A percentile compares a stretch with the other conserved stretches of the same genome.
Conservation (phyloP, 2,113 vertebrate species). For the Cyphomyrus plagiostoma region DNA sequence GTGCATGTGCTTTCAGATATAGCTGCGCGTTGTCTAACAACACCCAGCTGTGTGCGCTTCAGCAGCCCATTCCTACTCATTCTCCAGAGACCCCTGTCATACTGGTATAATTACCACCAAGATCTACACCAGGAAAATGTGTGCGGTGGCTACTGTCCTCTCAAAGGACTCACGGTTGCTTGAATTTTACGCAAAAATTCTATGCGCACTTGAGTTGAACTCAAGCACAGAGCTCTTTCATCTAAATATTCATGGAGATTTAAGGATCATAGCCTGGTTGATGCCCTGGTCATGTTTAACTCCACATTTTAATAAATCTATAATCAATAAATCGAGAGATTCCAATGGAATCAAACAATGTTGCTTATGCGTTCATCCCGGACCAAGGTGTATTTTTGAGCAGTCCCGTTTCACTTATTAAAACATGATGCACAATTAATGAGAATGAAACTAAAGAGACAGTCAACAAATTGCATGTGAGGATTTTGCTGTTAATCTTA, state of each 20-base stretch:
- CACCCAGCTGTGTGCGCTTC: neutral
- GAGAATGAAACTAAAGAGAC: neutral
- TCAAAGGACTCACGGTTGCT: neutral
- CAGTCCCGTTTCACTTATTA: neutral
- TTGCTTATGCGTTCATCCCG: neutral
- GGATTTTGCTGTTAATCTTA: slow-evolving; percentile 25
- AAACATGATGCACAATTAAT: neutral
- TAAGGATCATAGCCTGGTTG: neutral
- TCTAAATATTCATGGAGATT: neutral
- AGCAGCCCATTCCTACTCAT: neutral
- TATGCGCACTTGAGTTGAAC: neutral
- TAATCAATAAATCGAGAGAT: neutral
- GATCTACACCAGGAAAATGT: neutral
- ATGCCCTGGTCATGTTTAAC: neutral
- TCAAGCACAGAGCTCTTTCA: neutral
- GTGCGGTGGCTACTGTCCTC: neutral
- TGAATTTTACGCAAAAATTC: neutral
- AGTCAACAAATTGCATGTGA: slow-evolving; percentile 6
- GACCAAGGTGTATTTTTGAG: neutral
- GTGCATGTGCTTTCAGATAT: neutral
- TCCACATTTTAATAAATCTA: neutral
- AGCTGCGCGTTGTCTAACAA: neutral
- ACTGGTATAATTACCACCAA: neutral
- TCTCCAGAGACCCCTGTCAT: neutral
- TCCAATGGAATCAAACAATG: neutral